These are phyloP conservation scores for Acanthococcus lagerstroemiae DNA, from an alignment of 2,888 invertebrate species.

Conservation along the genomic window DNA sequence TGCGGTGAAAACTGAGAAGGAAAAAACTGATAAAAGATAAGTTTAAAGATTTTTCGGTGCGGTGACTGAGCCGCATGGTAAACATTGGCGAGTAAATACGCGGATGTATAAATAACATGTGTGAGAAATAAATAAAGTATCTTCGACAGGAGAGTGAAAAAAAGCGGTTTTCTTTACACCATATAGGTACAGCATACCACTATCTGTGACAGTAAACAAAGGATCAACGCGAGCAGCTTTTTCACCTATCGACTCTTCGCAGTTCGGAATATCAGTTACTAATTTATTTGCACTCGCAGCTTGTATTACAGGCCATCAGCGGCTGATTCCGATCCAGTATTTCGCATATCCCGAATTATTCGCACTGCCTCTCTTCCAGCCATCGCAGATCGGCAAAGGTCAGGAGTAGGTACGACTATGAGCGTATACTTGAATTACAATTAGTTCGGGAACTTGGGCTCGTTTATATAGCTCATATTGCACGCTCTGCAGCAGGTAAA, in stretches of 20 bases:
- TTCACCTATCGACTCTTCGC: background rate
- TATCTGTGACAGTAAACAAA: background rate
- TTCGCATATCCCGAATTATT: too few species aligned
- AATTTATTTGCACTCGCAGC: too few species aligned
- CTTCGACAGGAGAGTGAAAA: background rate
- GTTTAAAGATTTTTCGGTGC: background rate
- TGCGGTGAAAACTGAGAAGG: background rate
- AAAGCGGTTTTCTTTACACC: background rate
- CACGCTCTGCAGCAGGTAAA: too few species aligned
- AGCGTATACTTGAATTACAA: too few species aligned
- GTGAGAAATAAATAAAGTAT: background rate
- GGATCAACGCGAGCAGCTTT: background rate
- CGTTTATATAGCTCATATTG: too few species aligned
- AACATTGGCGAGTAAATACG: background rate
- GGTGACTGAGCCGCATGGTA: background rate
- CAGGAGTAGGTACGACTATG: too few species aligned
- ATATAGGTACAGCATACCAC: background rate
- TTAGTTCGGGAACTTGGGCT: too few species aligned
- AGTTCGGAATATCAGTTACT: background rate
- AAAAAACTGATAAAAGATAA: background rate
- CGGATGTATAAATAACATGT: background rate
- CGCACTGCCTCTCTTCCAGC: too few species aligned
- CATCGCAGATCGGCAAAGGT: too few species aligned
- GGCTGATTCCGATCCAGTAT: too few species aligned
- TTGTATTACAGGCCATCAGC: too few species aligned